phyloP scores from a whole-genome alignment of 2,888 invertebrate species.

The Dynastes hyllus region DNA sequence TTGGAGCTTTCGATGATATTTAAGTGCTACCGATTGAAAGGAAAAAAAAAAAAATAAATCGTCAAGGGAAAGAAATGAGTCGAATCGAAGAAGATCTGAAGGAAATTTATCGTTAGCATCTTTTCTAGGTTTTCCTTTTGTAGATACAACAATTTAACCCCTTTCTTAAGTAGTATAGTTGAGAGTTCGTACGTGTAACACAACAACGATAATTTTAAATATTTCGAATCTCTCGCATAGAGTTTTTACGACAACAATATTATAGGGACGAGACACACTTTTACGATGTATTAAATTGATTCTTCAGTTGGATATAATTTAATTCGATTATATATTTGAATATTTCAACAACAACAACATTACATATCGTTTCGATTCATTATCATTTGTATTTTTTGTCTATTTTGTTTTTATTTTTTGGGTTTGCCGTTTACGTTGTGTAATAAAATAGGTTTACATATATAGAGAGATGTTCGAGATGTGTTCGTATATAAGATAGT shows the following conservation, averaged over 20 bases:
- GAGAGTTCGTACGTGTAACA: background rate
- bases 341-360: conserved; percentile 17
- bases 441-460: background rate
- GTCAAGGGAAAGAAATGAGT: background rate
- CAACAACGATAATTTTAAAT: background rate
- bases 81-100: background rate
- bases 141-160: conserved; percentile 57
- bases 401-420: background rate
- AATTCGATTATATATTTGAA: conserved; percentile 2
- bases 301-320: conserved; percentile 6
- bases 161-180: conserved; percentile 57
- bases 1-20: too few species aligned
- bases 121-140: conserved; percentile 51
- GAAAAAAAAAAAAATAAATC: background rate
- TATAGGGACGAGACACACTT: too few species aligned
- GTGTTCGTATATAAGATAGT: background rate
- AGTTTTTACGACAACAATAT: too few species aligned
- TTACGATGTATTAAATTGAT: background rate
- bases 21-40: too few species aligned
- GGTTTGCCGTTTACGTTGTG: background rate
- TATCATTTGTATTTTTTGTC: background rate
- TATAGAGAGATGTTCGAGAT: background rate
- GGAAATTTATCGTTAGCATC: conserved; percentile 54
- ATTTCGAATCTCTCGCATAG: background rate
- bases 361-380: conserved; percentile 11